Conservation (phyloP, 2,113 vertebrate genomes). For the Chaetorhynchus papuensis region DNA sequence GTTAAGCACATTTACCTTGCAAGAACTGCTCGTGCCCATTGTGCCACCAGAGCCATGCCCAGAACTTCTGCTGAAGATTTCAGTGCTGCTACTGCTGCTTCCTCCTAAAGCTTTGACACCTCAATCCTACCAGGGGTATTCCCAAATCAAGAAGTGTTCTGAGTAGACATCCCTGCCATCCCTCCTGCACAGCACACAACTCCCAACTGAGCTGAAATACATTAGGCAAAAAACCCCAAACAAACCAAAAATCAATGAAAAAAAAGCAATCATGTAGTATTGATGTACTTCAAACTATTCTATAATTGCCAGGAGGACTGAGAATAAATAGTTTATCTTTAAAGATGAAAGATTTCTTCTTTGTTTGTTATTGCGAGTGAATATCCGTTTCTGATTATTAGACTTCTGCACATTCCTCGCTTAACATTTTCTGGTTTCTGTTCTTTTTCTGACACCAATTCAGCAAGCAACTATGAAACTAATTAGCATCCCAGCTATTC, state of each 20-base stretch:
- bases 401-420: background rate
- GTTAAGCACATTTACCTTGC: background rate
- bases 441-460: background rate
- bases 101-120: constrained; percentile 69
- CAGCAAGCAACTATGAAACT: background rate
- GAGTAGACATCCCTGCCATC: constrained; percentile 57
- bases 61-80: constrained; percentile 75
- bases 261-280: background rate
- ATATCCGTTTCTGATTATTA: background rate
- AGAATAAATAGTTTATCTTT: background rate
- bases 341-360: background rate
- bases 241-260: background rate
- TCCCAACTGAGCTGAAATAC: constrained; percentile 69
- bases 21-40: constrained; percentile 19
- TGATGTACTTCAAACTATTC: background rate
- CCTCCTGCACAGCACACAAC: constrained; percentile 74
- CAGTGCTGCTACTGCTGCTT: constrained; percentile 68
- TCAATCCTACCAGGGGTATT: constrained; percentile 72
- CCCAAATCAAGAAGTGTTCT: constrained; percentile 71
- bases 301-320: background rate
- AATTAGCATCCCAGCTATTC: background rate
- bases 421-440: background rate
- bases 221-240: constrained; percentile 54
- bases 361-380: background rate
- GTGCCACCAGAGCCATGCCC: constrained; percentile 72